Evolutionary conservation across 2,113 vertebrate genomes (phyloP).

Genomic region (Sitta europaea): DNA sequence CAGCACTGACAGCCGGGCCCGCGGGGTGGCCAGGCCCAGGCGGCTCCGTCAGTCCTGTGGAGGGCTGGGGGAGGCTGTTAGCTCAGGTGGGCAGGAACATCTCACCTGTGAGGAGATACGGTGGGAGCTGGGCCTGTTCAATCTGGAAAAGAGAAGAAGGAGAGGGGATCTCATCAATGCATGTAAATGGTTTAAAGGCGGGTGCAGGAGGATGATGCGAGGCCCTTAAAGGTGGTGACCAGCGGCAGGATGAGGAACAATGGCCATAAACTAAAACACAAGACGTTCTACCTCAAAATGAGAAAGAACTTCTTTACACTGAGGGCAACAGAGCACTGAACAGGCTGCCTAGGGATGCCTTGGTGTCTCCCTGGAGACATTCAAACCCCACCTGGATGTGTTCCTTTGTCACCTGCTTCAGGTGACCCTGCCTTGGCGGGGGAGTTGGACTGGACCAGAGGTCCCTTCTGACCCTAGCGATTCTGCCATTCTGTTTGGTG

Average conservation of each 20-base stretch:
- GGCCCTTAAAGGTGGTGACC: not conserved
- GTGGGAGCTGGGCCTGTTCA: not conserved
- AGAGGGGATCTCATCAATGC: not conserved
- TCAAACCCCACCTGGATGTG: not conserved
- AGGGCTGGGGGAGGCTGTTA: not conserved
- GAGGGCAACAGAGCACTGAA: not conserved
- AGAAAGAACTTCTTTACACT: not conserved
- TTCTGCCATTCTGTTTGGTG: not conserved
- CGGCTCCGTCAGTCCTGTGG: not conserved
- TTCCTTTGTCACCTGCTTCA: not conserved
- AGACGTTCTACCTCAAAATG: not conserved
- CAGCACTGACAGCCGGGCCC: not conserved
- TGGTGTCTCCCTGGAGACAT: not conserved
- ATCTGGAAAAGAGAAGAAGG: not conserved
- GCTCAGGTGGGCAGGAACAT: not conserved
- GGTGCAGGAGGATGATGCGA: not conserved
- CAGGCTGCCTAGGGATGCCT: not conserved
- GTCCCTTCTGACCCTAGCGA: not conserved
- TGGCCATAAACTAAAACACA: not conserved
- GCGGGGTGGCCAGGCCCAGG: not conserved
- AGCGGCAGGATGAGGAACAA: fast-evolving
- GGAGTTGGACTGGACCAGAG: not conserved
- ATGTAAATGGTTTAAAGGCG: not conserved
- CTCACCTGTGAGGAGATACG: not conserved
- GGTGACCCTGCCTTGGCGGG: not conserved